These are phyloP conservation scores for Agrochola circellaris DNA, from an alignment of 2,888 invertebrate species.

Conservation along the genomic window DNA sequence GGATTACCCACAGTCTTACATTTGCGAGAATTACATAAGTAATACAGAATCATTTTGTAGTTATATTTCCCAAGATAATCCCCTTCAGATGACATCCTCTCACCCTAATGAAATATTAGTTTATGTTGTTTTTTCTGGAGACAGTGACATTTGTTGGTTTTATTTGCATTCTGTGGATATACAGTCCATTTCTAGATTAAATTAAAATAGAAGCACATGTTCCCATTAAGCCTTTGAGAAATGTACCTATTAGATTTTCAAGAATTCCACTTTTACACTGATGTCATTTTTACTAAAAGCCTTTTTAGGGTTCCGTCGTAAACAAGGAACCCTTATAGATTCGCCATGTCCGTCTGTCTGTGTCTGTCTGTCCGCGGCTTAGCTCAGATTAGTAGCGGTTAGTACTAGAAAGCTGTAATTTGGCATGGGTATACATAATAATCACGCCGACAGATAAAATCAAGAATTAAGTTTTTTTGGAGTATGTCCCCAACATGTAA, in stretches of 20 bases:
- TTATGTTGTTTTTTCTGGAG: constrained; percentile 16
- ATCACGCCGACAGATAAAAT: too few species aligned
- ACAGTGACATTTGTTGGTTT: not conserved
- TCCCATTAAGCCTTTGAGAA: not conserved
- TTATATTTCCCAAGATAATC: constrained; percentile 26
- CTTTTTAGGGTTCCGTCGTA: too few species aligned
- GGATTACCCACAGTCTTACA: not conserved
- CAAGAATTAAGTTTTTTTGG: too few species aligned
- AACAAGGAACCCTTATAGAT: too few species aligned
- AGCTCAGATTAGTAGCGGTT: too few species aligned
- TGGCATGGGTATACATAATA: too few species aligned
- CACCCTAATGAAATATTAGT: constrained; percentile 40
- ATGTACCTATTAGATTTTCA: not conserved
- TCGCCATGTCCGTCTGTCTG: too few species aligned
- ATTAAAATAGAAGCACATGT: not conserved
- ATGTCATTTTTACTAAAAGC: too few species aligned
- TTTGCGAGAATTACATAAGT: not conserved
- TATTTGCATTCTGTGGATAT: constrained; percentile 4
- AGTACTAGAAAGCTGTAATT: too few species aligned
- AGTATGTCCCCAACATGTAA: too few species aligned
- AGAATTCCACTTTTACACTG: not conserved
- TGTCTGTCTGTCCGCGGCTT: too few species aligned
- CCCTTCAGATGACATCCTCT: constrained; percentile 22
- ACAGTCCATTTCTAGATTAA: constrained; percentile 6
- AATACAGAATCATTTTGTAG: constrained; percentile 22